Evolutionary conservation across 2,113 vertebrate genomes (phyloP).

Genomic region (Puffinus mauretanicus): DNA sequence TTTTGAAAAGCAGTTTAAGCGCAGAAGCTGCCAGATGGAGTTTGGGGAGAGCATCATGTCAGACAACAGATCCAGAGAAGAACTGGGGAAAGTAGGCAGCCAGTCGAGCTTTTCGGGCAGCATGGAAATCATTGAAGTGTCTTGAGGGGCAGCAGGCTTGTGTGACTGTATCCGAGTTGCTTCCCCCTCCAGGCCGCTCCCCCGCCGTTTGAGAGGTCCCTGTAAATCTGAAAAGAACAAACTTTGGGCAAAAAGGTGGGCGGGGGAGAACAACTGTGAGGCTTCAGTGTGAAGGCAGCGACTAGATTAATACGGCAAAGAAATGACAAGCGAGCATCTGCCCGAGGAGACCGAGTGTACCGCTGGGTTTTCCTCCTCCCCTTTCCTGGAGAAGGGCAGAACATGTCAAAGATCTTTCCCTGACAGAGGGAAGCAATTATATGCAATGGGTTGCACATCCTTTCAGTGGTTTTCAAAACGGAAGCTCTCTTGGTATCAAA

Average conservation of each 20-base stretch:
- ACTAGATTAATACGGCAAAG: neutral
- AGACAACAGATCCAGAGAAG: conserved; percentile 83
- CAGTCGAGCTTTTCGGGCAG: conserved; percentile 93
- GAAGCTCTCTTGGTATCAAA: neutral
- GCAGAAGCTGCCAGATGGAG: conserved; percentile 96
- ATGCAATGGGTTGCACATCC: neutral
- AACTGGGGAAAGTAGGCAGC: conserved; percentile 83
- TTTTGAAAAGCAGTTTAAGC: conserved; percentile 96
- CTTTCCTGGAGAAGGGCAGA: conserved; percentile 11
- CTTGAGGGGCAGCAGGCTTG: conserved; percentile 71
- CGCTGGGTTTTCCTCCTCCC: neutral
- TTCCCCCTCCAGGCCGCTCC: neutral
- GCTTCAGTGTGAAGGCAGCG: conserved; percentile 31
- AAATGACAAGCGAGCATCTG: neutral
- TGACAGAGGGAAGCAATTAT: neutral
- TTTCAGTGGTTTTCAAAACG: neutral
- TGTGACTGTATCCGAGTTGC: neutral
- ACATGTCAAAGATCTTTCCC: neutral
- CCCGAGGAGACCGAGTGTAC: neutral
- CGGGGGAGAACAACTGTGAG: neutral
- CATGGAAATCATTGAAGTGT: conserved; percentile 96
- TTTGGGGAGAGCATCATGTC: conserved; percentile 85
- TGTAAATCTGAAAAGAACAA: conserved; percentile 72
- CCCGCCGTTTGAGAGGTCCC: conserved; percentile 54
- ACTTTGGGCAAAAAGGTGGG: neutral